Percentiles rank a stretch among this genome's conserved stretches.
Conservation (phyloP, 2,888 invertebrate species). For the Cepaea hortensis region DNA sequence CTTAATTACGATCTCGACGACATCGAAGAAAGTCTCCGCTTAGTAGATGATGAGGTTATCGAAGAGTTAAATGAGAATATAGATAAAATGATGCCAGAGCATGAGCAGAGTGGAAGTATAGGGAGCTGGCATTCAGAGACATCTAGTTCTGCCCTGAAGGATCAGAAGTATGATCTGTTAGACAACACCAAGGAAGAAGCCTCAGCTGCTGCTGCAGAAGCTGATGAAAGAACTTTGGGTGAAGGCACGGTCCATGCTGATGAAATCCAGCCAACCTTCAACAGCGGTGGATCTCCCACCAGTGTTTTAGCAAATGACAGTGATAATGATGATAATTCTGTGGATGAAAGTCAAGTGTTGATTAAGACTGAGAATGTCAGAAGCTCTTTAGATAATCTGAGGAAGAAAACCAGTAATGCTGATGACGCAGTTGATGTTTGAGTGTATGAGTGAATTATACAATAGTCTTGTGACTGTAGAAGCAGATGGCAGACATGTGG, state of each 20-base stretch:
- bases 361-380: not conserved
- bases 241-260: not conserved
- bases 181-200: not conserved
- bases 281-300: not conserved
- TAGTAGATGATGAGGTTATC: not conserved
- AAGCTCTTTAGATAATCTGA: not conserved
- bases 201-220: not conserved
- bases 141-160: not conserved
- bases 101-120: not conserved
- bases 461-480: not conserved
- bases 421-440: conserved; percentile 15
- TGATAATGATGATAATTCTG: conserved; percentile 1
- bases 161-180: not conserved
- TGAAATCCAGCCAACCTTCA: too few relatives aligned
- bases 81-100: not conserved
- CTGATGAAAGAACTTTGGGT: not conserved
- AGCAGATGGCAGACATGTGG: too few relatives aligned
- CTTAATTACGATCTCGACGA: conserved; percentile 7
- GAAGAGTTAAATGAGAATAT: conserved; percentile 1
- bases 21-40: not conserved
- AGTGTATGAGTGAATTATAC: not conserved
- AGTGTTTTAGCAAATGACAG: not conserved
- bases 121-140: not conserved
- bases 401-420: not conserved
- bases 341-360: conserved; percentile 18